phyloP scores from a whole-genome alignment of 1,140 invertebrate species.

The Homarus americanus region DNA sequence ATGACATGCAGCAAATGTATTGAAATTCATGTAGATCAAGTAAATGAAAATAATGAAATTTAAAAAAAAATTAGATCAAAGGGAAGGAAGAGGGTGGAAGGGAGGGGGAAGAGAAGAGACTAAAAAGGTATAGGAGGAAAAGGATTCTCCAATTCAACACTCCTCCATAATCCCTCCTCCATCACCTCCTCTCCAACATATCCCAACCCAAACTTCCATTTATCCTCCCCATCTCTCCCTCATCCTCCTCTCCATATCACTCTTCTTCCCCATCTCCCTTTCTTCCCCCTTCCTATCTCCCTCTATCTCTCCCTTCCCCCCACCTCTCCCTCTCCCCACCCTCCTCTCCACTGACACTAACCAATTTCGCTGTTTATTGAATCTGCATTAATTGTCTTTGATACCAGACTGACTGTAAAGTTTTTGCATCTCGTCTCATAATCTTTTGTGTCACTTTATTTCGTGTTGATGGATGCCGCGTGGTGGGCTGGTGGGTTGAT shows the following conservation, averaged over 20 bases:
- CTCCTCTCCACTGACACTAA: not conserved
- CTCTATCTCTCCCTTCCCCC: not conserved
- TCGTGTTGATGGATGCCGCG: not conserved
- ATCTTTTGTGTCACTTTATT: not conserved
- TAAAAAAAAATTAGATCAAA: no score
- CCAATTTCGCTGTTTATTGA: slow-evolving; percentile 33
- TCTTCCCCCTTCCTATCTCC: not conserved
- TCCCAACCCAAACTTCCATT: not conserved
- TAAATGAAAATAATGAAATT: no score
- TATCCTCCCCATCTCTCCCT: not conserved
- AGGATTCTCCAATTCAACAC: no score
- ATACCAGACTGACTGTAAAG: not conserved
- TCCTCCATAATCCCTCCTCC: no score
- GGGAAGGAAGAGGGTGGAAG: no score
- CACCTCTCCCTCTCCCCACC: not conserved
- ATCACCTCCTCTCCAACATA: not conserved
- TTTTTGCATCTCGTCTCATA: not conserved
- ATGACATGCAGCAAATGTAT: no score
- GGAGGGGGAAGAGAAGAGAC: no score
- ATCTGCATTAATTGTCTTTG: slow-evolving; percentile 53
- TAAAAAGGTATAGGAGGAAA: no score
- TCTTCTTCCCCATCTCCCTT: no score
- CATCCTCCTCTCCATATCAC: not conserved
- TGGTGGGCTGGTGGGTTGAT: no score
- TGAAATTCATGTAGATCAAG: no score